These are phyloP conservation scores for Enteromius mattozi DNA, from an alignment of 2,797 vertebrate genomes.

Conservation along the genomic window DNA sequence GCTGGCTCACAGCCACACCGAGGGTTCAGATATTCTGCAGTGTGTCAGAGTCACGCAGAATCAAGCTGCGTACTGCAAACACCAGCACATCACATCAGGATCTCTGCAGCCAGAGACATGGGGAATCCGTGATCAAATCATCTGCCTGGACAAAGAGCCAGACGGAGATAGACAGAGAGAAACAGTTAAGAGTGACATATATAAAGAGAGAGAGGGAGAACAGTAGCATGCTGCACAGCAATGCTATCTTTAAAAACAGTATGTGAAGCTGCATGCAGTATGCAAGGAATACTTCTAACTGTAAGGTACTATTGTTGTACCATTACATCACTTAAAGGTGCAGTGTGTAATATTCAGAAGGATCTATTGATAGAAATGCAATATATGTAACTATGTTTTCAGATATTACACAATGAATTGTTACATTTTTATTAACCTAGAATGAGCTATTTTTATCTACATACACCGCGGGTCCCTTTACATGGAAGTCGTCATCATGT, in stretches of 20 bases:
- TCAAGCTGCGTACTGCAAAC: constrained; percentile 42
- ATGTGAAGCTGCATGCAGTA: not conserved
- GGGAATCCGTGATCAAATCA: constrained; percentile 18
- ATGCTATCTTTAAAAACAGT: not conserved
- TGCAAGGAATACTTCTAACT: not conserved
- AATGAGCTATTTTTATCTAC: too few relatives aligned
- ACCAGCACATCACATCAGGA: constrained; percentile 32
- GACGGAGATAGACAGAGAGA: constrained; percentile 23
- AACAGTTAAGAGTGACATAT: constrained; percentile 11
- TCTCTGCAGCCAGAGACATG: constrained; percentile 19
- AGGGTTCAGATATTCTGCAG: constrained; percentile 47
- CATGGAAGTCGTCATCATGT: too few relatives aligned
- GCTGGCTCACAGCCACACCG: constrained; percentile 29
- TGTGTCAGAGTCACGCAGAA: constrained; percentile 32
- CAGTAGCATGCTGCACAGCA: not conserved
- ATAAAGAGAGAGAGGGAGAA: not conserved
- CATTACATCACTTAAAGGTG: not conserved
- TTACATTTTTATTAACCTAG: too few relatives aligned
- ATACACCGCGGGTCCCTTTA: too few relatives aligned
- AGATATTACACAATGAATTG: too few relatives aligned
- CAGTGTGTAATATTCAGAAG: too few relatives aligned
- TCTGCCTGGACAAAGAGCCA: constrained; percentile 14
- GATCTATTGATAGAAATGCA: too few relatives aligned
- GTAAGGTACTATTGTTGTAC: not conserved
- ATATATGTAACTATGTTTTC: too few relatives aligned